A percentile compares a stretch with the other conserved stretches of the same genome.
Conservation (phyloP, 1,140 invertebrate species). For the Gyrodactylus bullatarudis region DNA sequence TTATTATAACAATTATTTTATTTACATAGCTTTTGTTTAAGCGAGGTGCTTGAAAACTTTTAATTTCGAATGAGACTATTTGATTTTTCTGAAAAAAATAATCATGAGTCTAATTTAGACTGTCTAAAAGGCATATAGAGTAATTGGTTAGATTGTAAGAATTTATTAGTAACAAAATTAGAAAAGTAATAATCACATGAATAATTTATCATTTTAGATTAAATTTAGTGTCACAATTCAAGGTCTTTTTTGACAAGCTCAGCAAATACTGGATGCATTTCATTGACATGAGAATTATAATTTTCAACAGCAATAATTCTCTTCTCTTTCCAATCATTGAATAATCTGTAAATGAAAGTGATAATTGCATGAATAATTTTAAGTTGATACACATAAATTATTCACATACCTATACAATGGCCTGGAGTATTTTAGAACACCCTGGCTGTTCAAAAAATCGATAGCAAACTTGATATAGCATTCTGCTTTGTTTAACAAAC, state of each 20-base stretch:
- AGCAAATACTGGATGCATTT: background rate
- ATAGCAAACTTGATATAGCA: background rate
- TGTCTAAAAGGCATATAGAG: too few relatives aligned
- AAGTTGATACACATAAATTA: background rate
- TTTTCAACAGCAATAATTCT: background rate
- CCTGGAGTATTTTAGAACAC: background rate
- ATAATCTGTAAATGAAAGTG: too few relatives aligned
- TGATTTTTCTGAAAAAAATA: too few relatives aligned
- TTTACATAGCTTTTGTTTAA: background rate
- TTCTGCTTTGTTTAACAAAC: background rate
- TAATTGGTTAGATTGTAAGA: background rate
- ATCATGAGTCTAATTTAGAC: too few relatives aligned
- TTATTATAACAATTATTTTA: background rate
- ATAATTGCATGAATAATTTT: background rate
- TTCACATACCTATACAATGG: background rate
- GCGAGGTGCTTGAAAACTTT: too few relatives aligned
- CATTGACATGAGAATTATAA: background rate
- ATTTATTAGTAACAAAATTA: background rate
- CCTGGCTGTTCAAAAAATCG: conserved; percentile 3
- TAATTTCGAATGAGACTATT: too few relatives aligned
- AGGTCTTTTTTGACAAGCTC: background rate
- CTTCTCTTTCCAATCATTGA: background rate
- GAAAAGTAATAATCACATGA: background rate
- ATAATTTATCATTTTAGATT: background rate
- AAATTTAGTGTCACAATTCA: background rate